Conservation (phyloP, 2,113 vertebrate species). For the Cephalopterus ornatus region DNA sequence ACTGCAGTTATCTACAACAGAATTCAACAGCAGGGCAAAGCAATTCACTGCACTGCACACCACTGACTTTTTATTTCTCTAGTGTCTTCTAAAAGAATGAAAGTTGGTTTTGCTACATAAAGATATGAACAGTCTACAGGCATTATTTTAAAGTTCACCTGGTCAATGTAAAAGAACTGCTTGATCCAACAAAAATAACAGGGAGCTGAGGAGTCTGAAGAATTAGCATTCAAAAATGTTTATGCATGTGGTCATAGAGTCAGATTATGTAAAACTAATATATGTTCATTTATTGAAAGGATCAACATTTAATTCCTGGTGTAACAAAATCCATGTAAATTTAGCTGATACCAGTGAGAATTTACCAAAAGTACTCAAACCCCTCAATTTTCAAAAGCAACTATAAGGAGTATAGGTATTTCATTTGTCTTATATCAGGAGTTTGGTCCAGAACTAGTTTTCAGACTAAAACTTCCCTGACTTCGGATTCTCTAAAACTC, state of each 20-base stretch:
- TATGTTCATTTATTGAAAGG: background rate
- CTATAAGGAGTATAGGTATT: background rate
- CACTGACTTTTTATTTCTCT: background rate
- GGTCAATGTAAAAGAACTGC: background rate
- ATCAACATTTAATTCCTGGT: background rate
- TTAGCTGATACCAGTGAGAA: background rate
- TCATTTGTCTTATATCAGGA: background rate
- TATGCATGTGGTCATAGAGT: rapidly evolving
- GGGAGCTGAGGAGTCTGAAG: background rate
- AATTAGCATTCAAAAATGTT: background rate
- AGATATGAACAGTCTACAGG: background rate
- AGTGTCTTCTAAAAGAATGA: background rate
- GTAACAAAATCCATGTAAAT: background rate
- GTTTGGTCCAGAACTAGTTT: background rate
- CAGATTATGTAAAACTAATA: background rate
- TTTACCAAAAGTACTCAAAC: background rate
- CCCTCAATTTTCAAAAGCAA: background rate
- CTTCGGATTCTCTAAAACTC: background rate
- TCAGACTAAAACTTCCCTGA: background rate
- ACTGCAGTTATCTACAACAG: background rate
- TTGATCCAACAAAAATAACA: background rate
- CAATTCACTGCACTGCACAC: background rate
- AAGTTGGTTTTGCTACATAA: background rate
- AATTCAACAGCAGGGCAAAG: background rate
- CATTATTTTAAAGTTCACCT: background rate